A percentile compares a stretch with the other conserved stretches of the same genome.
These are phyloP conservation scores for Andrena haemorrhoa DNA, from an alignment of 2,888 invertebrate species.

Conservation along the genomic window DNA sequence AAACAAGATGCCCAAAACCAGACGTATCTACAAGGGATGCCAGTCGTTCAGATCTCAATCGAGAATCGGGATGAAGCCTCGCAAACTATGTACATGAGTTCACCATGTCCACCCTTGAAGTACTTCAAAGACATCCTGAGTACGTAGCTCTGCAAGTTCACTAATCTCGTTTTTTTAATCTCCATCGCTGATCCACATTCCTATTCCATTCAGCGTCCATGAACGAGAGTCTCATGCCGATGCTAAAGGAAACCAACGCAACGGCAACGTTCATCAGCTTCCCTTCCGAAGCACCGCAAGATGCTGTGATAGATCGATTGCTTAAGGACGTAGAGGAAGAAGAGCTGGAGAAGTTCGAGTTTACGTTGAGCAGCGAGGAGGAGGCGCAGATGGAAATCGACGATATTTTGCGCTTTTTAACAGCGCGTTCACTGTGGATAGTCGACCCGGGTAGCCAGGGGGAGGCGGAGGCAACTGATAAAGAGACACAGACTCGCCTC, in stretches of 20 bases:
- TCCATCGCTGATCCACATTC: neutral
- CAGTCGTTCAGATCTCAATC: slow-evolving; percentile 66
- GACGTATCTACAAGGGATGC: slow-evolving; percentile 73
- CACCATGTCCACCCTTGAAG: slow-evolving; percentile 51
- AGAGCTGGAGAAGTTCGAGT: slow-evolving; percentile 9
- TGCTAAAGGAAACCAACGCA: slow-evolving; percentile 52
- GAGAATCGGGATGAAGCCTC: slow-evolving; percentile 68
- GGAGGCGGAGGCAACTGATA: neutral
- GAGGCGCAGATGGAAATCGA: slow-evolving; percentile 32
- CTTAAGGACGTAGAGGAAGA: neutral
- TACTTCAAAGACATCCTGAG: slow-evolving; percentile 69
- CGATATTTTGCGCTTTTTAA: slow-evolving; percentile 64
- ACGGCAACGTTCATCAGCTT: slow-evolving; percentile 65
- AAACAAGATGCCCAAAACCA: slow-evolving; percentile 65
- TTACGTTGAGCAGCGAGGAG: neutral
- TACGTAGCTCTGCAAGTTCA: slow-evolving; percentile 38
- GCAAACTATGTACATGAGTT: slow-evolving; percentile 76
- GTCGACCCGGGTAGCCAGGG: slow-evolving; percentile 46
- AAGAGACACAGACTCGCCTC: slow-evolving; percentile 64
- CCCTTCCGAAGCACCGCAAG: slow-evolving; percentile 5
- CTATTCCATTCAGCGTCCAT: slow-evolving; percentile 45
- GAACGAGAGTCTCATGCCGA: slow-evolving; percentile 63
- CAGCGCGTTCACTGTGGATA: slow-evolving; percentile 72
- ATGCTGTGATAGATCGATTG: slow-evolving; percentile 25
- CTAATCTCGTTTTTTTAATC: neutral